Percentiles rank a stretch among this genome's conserved stretches.
phyloP scores from a whole-genome alignment of 2,888 invertebrate species.

The Teleogryllus oceanicus region DNA sequence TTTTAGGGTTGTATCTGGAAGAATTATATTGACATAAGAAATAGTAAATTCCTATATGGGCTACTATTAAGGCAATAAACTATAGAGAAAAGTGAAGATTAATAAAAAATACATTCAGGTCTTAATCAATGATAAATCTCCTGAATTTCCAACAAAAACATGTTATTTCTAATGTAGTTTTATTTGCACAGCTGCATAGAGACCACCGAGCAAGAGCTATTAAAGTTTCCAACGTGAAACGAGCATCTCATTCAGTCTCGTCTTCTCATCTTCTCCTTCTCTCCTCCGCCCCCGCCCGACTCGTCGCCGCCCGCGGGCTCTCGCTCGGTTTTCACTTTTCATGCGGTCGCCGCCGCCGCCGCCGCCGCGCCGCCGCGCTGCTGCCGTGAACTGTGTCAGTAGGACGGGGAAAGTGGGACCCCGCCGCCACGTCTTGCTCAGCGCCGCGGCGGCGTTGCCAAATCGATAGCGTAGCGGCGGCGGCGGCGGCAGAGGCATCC shows the following conservation, averaged over 20 bases:
- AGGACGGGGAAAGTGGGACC: slow-evolving; percentile 42
- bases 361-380: background rate
- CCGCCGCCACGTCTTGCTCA: slow-evolving; percentile 12
- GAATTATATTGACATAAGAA: no score
- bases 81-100: no score
- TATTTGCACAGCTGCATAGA: no score
- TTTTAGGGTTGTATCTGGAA: no score
- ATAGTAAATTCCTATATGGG: no score
- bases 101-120: no score
- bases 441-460: background rate
- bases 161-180: no score
- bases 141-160: no score
- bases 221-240: background rate
- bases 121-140: no score
- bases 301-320: background rate
- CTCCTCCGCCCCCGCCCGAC: background rate
- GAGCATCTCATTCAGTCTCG: background rate
- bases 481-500: background rate
- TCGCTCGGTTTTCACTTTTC: slow-evolving; percentile 32
- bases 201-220: no score
- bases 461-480: background rate
- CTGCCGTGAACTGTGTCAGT: slow-evolving; percentile 40
- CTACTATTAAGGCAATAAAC: no score
- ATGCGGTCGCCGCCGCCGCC: slow-evolving; percentile 18
- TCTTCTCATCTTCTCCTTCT: background rate